phyloP scores from a whole-genome alignment of 2,888 invertebrate species.

The Lepidonotus clava region DNA sequence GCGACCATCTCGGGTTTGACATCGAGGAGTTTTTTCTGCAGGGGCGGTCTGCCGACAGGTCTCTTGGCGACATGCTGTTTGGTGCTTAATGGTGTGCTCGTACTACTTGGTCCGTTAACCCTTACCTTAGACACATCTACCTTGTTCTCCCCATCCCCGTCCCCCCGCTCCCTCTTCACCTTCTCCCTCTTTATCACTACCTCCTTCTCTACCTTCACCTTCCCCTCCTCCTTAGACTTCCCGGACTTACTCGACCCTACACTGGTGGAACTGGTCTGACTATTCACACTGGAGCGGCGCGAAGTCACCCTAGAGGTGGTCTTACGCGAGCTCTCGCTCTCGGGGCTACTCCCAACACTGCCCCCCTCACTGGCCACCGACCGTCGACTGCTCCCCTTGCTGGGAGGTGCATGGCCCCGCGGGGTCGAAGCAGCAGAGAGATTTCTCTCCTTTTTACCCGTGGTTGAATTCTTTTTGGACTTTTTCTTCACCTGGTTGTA shows the following conservation, averaged over 20 bases:
- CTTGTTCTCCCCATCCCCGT: neutral
- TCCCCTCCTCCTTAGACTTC: neutral
- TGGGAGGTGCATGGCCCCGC: neutral
- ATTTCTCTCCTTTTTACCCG: constrained; percentile 14
- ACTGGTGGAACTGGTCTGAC: constrained; percentile 12
- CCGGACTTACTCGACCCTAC: constrained; percentile 2
- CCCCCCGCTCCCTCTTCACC: neutral
- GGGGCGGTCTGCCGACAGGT: neutral
- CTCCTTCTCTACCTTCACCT: neutral
- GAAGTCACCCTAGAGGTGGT: neutral
- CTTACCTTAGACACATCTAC: neutral
- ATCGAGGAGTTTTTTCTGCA: too few species aligned
- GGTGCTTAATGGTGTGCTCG: neutral
- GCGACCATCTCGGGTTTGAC: too few species aligned
- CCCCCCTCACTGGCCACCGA: neutral
- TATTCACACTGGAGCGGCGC: constrained; percentile 13
- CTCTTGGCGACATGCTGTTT: neutral
- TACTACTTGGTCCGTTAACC: neutral
- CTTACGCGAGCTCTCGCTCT: neutral
- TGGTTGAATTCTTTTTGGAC: constrained; percentile 45
- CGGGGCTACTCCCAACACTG: constrained; percentile 32
- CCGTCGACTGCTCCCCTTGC: neutral
- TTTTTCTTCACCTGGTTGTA: constrained; percentile 90
- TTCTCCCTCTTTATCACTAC: neutral
- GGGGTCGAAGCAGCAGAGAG: neutral